Evolutionary conservation across 1,140 invertebrate species (phyloP).

Genomic region (Drosophila ficusphila): DNA sequence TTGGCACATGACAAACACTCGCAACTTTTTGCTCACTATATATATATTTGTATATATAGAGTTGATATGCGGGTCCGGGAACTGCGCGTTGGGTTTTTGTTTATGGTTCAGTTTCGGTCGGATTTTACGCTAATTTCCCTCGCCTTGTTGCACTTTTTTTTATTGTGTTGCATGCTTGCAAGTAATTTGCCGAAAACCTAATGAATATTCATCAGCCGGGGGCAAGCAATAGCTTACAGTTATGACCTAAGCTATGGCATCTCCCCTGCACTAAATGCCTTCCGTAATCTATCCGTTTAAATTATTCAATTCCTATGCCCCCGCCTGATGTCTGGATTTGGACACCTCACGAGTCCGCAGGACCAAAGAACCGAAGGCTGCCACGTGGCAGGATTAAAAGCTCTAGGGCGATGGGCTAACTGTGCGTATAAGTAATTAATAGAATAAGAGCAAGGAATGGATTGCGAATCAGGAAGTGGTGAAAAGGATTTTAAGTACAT

Average conservation of each 20-base stretch:
- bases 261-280: slow-evolving; percentile 12
- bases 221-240: slow-evolving; percentile 32
- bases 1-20: slow-evolving; percentile 81
- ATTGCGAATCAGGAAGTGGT: neutral
- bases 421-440: slow-evolving; percentile 45
- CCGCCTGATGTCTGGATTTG: slow-evolving; percentile 26
- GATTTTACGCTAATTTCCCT: slow-evolving; percentile 51
- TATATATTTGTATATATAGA: slow-evolving; percentile 12
- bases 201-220: slow-evolving; percentile 43
- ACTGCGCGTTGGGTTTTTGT: slow-evolving; percentile 38
- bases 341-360: slow-evolving; percentile 26
- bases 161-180: slow-evolving; percentile 31
- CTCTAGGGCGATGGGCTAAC: slow-evolving; percentile 26
- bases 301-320: slow-evolving; percentile 39
- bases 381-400: slow-evolving; percentile 50
- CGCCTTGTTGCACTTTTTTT: slow-evolving; percentile 34
- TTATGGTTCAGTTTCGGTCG: slow-evolving; percentile 35
- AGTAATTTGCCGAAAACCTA: slow-evolving; percentile 37
- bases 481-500: neutral
- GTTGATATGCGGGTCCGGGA: slow-evolving; percentile 39
- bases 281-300: slow-evolving; percentile 42
- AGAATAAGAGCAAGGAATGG: slow-evolving; percentile 5
- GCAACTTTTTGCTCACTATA: slow-evolving; percentile 66
- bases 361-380: slow-evolving; percentile 17
- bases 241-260: slow-evolving; percentile 21